A percentile compares a stretch with the other conserved stretches of the same genome.
These are phyloP conservation scores for Leucopternis melanops DNA, from an alignment of 2,113 vertebrate species.

Conservation along the genomic window DNA sequence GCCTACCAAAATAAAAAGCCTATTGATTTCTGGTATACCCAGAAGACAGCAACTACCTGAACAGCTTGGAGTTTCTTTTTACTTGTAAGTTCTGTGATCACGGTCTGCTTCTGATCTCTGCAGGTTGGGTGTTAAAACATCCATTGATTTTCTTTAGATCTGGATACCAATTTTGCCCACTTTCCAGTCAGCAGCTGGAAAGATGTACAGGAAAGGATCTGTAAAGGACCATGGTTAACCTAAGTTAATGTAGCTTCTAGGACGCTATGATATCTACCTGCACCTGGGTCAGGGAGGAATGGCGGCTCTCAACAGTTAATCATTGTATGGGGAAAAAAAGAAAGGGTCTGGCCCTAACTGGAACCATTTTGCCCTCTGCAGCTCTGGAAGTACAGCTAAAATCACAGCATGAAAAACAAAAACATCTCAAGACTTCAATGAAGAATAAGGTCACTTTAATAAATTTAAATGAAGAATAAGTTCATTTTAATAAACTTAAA, in stretches of 20 bases:
- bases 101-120: background rate
- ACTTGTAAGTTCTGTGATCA: rapidly evolving
- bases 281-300: background rate
- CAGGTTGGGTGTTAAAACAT: background rate
- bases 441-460: background rate
- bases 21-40: background rate
- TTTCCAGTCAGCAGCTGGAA: background rate
- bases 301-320: background rate
- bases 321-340: background rate
- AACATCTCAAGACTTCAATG: background rate
- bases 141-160: background rate
- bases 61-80: background rate
- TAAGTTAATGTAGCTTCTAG: background rate
- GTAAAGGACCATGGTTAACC: background rate
- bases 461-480: background rate
- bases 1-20: background rate
- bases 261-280: background rate
- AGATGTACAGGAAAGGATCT: background rate
- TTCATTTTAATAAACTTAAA: background rate
- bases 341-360: background rate
- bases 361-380: background rate
- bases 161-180: background rate
- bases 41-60: background rate
- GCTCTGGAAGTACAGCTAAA: background rate
- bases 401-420: background rate